Conservation (phyloP, 2,888 invertebrate species). For the Oxytorus armatus region DNA sequence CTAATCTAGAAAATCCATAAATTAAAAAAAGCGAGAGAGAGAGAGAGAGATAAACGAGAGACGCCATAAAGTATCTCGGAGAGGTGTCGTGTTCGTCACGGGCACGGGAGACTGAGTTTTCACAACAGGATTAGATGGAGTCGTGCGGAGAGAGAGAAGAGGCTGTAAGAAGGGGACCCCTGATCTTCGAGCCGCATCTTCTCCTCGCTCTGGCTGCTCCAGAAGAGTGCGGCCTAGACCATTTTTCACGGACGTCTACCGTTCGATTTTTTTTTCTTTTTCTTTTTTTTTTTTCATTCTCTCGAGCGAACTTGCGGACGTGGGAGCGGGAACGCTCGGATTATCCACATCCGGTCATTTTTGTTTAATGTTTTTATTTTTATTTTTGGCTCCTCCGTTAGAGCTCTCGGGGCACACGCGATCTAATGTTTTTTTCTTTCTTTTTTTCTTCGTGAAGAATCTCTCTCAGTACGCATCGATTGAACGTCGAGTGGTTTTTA, state of each 20-base stretch:
- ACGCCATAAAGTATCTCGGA: constrained; percentile 76
- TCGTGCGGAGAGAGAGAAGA: constrained; percentile 35
- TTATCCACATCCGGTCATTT: constrained; percentile 83
- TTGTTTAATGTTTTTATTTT: constrained; percentile 77
- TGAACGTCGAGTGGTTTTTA: constrained; percentile 78
- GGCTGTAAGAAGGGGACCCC: constrained; percentile 34
- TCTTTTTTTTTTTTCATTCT: constrained; percentile 52
- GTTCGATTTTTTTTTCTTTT: constrained; percentile 53
- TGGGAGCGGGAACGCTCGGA: constrained; percentile 69
- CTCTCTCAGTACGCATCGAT: constrained; percentile 23
- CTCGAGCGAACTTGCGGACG: constrained; percentile 60
- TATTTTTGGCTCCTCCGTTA: constrained; percentile 30
- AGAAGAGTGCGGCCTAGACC: constrained; percentile 76
- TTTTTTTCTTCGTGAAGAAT: constrained; percentile 67
- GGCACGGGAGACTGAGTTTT: constrained; percentile 79
- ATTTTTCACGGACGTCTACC: constrained; percentile 76
- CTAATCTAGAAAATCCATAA: neutral
- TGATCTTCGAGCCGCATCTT: constrained; percentile 71
- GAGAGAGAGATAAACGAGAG: constrained; percentile 54
- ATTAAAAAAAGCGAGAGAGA: constrained; percentile 45
- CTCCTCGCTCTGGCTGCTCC: constrained; percentile 62
- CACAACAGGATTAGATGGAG: constrained; percentile 80
- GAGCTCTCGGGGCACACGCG: constrained; percentile 49
- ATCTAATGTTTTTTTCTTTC: constrained; percentile 70
- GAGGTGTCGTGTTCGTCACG: constrained; percentile 81